phyloP scores from a whole-genome alignment of 2,888 invertebrate genomes.

The Busseola fusca region DNA sequence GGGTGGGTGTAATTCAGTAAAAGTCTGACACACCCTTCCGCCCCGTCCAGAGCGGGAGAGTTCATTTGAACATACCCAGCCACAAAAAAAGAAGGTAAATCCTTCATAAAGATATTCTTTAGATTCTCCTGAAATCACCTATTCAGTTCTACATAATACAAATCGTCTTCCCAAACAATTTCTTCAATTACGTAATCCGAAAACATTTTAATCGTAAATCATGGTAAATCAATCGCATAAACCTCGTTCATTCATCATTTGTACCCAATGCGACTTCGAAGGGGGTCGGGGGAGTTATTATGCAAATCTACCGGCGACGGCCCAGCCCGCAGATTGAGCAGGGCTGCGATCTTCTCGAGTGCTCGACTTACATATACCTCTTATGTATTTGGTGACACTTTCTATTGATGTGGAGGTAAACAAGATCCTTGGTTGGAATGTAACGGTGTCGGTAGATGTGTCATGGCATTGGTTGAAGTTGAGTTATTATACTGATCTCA shows the following conservation, averaged over 20 bases:
- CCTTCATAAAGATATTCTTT: too few relatives aligned
- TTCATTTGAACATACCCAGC: too few relatives aligned
- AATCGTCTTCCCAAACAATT: slow-evolving; percentile 26
- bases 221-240: slow-evolving; percentile 57
- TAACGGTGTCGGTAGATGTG: not conserved
- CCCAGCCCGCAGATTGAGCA: slow-evolving; percentile 59
- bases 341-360: slow-evolving; percentile 42
- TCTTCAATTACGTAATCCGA: slow-evolving; percentile 38
- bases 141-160: not conserved
- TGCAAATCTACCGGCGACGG: slow-evolving; percentile 63
- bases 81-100: too few relatives aligned
- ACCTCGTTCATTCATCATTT: slow-evolving; percentile 57
- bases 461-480: not conserved
- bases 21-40: too few relatives aligned
- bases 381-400: slow-evolving; percentile 15
- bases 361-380: slow-evolving; percentile 38
- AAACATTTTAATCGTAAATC: slow-evolving; percentile 56
- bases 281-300: slow-evolving; percentile 64
- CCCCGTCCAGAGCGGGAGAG: too few relatives aligned
- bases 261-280: slow-evolving; percentile 52
- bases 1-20: too few relatives aligned
- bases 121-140: not conserved
- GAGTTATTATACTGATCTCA: not conserved
- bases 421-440: not conserved
- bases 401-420: slow-evolving; percentile 22